phyloP scores from a whole-genome alignment of 2,113 vertebrate species.

The Amphilophus citrinellus region DNA sequence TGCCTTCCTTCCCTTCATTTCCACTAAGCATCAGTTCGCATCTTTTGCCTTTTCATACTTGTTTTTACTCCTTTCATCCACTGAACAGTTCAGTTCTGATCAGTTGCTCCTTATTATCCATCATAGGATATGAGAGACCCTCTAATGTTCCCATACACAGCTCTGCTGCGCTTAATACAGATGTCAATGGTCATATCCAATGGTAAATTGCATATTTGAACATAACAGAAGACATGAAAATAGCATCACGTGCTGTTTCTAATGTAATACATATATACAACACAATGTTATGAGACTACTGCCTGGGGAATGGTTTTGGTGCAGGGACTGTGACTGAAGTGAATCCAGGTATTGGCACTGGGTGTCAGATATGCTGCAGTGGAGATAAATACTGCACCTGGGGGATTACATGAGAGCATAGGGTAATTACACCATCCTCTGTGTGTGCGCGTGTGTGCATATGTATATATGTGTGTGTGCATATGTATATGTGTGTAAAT shows the following conservation, averaged over 20 bases:
- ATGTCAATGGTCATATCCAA: constrained; percentile 21
- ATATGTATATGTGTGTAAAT: constrained; percentile 2
- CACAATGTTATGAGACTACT: constrained; percentile 43
- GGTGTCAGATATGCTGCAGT: constrained; percentile 78
- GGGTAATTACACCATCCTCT: constrained; percentile 78
- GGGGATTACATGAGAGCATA: constrained; percentile 78
- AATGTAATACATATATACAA: constrained; percentile 29
- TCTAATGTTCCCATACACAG: neutral
- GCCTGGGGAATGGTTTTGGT: constrained; percentile 69
- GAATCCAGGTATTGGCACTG: constrained; percentile 81
- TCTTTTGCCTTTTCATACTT: neutral
- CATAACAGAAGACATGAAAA: constrained; percentile 23
- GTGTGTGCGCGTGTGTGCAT: constrained; percentile 39
- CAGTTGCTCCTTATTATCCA: constrained; percentile 53
- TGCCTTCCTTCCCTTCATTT: constrained; percentile 20
- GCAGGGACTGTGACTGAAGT: constrained; percentile 79
- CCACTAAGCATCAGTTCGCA: neutral
- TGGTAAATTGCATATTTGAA: constrained; percentile 32
- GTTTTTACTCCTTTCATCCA: constrained; percentile 55
- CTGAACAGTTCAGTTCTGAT: constrained; percentile 56
- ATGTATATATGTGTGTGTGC: neutral
- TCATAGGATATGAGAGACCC: neutral
- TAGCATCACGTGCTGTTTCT: constrained; percentile 23
- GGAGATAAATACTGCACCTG: constrained; percentile 86
- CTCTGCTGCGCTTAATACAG: constrained; percentile 24